Evolutionary conservation across 2,113 vertebrate species (phyloP), one percentile per base, ranked within the genome.

Genomic region (Xiphorhynchus elegans): DNA sequence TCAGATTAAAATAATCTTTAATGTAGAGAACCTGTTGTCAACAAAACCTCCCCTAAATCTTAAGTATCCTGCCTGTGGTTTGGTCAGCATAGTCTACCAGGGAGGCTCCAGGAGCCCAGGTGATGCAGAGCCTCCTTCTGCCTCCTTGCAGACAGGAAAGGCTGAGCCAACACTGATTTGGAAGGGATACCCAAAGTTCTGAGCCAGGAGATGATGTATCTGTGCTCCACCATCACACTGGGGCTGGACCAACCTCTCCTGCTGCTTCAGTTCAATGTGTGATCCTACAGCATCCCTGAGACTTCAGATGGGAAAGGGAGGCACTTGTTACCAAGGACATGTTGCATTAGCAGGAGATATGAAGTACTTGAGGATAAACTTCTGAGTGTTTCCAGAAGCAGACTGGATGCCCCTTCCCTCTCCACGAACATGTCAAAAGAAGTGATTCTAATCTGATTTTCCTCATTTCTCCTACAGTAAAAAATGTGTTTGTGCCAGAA

Each of bases 381-480:
- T 70, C 85, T 33, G 56, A 53, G 62, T 2, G 7, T 28, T 90
- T 56, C 82, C 83, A 83, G 64, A 44, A 83, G 52, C 3, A 5
- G 40, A 35, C 72, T 76, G 52, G 91, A 33, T 56, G 73, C 42
- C 81, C 82, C 90, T 90, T 91, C 64, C 75, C 73, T 89, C 82
- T 72, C 76, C 31, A 37, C 4, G 0, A 46, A 63, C 11, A 49
- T 17, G 66, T 67, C 68, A 62, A 55, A 81, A 82, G 50, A 20
- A 63, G 58, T 26, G 58, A 83, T 35, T 83, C 70, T 70, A 50
- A 91, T 46, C 56, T n/a, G 79, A 75, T 92, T 89, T 87, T 69
- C 37, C 66, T 87, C 84, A 2, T 64, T 59, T 55, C 86, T 89
- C 75, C 80, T 31, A 46, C 56, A 74, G 46, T 24, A 52, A 52